Evolutionary conservation across 2,113 vertebrate genomes (phyloP), one percentile per base, ranked within the genome.

Genomic region (Jaculus jaculus): DNA sequence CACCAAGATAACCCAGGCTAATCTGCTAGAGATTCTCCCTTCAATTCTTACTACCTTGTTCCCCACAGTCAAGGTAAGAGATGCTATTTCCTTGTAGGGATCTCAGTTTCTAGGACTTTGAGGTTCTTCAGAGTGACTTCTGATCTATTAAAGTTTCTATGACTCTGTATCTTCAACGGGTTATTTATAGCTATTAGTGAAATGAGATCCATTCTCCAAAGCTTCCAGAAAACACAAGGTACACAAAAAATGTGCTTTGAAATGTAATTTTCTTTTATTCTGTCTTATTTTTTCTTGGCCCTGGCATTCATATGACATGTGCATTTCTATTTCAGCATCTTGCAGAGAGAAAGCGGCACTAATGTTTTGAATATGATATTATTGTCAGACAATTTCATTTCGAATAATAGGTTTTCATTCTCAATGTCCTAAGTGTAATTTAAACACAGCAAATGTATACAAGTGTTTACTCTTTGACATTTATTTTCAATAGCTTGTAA

Each of bases 371-470:
- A 75, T 68, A 65, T 34, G 54, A 58, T 24, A 32, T 82, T 90
- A 63, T 92, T 86, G 85, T 88, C 11, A 78, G 63, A 90, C 83
- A 54, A 72, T 66, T 91, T 94, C 26, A 60, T 94, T 96, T 91
- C 78, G 66, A 84, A 68, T 51, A 47, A 28, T 42, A 15, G 39
- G 42, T 89, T 92, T 92, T 84, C 80, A 63, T 92, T 94, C 68
- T 93, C 92, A 79, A 26, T 39, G 32, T 89, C 42, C 54, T 85
- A 51, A 68, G 87, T 85, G 75, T 85, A 58, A 66, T 92, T 94
- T 88, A 96, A 97, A 92, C 54, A 92, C 91, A 91, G 73, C 68
- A 54, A 93, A 90, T 74, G 26, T 86, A 85, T 75, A 58, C 71
- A 88, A 95, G 85, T 39, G 75, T 90, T 87, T 95, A 68, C 71